phyloP scores from a whole-genome alignment of 1,140 invertebrate species.

The Pomacea maculata region DNA sequence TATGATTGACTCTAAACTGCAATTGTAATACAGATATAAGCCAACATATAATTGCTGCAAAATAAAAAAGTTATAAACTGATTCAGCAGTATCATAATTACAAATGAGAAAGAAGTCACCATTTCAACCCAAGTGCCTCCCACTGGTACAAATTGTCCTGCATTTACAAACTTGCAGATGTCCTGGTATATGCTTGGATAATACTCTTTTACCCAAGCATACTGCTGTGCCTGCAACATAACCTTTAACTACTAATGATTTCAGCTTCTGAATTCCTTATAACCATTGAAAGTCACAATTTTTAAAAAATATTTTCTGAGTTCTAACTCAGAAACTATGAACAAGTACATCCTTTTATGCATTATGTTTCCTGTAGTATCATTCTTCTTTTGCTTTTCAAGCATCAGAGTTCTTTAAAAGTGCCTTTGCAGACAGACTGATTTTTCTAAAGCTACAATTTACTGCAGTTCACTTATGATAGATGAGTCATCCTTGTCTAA shows the following conservation, averaged over 20 bases:
- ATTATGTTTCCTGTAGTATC: background rate
- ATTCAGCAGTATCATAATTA: background rate
- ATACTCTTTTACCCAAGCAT: slow-evolving; percentile 69
- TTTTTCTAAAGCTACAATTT: no score
- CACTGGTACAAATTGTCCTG: slow-evolving; percentile 68
- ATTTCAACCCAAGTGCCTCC: slow-evolving; percentile 72
- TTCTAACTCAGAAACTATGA: no score
- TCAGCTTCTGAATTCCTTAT: no score
- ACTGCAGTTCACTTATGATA: no score
- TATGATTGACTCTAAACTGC: background rate
- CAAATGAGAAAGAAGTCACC: slow-evolving; percentile 46
- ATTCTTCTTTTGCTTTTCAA: background rate
- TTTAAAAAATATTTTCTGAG: no score
- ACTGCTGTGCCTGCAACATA: slow-evolving; percentile 69
- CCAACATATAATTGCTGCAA: background rate
- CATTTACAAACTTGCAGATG: slow-evolving; percentile 63
- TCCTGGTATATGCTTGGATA: slow-evolving; percentile 67
- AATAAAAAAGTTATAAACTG: background rate
- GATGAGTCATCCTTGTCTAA: no score
- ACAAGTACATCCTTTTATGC: no score
- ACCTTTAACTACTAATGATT: background rate
- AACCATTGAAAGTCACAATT: no score
- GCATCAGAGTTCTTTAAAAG: background rate
- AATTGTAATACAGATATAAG: background rate
- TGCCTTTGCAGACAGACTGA: background rate